Conservation (phyloP, 1,140 invertebrate genomes). For the Saxidomus purpurata region DNA sequence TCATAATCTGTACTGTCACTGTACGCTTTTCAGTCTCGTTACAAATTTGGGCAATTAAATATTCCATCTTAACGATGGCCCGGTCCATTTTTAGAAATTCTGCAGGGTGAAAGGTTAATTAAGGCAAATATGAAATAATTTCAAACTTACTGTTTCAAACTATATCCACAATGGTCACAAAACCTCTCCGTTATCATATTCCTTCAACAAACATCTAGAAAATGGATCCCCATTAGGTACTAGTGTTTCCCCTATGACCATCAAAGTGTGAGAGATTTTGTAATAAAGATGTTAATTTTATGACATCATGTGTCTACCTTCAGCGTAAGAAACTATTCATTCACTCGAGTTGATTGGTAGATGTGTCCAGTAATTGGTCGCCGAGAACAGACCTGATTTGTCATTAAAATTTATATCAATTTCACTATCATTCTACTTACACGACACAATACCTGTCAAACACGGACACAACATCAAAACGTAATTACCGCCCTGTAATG, state of each 20-base stretch:
- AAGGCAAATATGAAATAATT: neutral
- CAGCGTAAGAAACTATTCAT: neutral
- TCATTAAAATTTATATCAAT: neutral
- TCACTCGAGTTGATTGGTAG: neutral
- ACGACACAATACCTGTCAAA: neutral
- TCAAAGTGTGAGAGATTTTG: neutral
- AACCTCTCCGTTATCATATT: neutral
- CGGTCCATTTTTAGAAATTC: no score
- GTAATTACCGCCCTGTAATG: no score
- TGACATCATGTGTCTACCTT: neutral
- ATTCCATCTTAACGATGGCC: no score
- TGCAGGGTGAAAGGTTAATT: no score
- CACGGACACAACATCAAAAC: neutral
- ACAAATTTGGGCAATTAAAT: no score
- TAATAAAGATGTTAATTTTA: conserved; percentile 27
- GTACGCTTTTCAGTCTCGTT: no score
- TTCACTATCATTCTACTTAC: neutral
- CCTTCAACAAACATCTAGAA: neutral
- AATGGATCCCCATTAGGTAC: neutral
- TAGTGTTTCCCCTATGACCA: neutral
- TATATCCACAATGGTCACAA: conserved; percentile 1
- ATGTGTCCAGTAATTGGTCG: conserved; percentile 5
- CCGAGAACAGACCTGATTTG: neutral
- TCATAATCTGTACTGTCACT: no score
- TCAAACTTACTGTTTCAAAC: neutral